Base-by-base conservation (phyloP, 2,113 vertebrate species). In the Spermophilus dauricus region DNA sequence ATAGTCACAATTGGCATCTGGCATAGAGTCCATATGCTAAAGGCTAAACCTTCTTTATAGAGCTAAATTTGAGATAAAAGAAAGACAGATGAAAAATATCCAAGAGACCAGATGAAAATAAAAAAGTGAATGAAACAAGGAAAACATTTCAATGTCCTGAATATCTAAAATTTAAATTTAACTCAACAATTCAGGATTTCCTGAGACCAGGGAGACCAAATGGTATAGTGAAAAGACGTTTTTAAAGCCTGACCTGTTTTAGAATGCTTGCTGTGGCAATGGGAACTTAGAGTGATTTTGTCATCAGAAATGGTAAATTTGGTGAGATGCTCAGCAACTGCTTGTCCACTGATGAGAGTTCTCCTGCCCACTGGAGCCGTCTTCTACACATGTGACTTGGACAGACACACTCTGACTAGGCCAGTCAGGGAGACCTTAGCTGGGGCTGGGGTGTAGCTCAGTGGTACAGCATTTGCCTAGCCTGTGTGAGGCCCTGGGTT, bases 31-130 rank as follows among this genome's bases (percentile, higher is more conserved):
- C 39, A 42, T 42, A 42, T 42, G 39, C 89, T 80, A 97, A n/a
- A 91, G 92, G 95, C 75, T 96, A 42, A 80, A 8, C 16, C 10
- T 96, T 91, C 48, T 65, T 80, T 90, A 39, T 80, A 89, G 77
- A 94, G 75, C 32, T 39, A 77, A 94, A 89, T 84, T 53, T 51
- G 34, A 89, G 51, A 89, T 70, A 69, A 93, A 96, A 88, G 24
- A 45, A 78, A 86, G 61, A 75, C 30, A 34, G 65, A 56, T 24
- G 18, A 48, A 34, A 94, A 69, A 65, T 5, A n/a, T 77, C 26
- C 0, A 1, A 81, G 32, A 70, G 4, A 75, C 8, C 42, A 82
- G n/a, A 84, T 45, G n/a, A 81, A 30, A 81, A 81, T 34, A 83
- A 80, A 76, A 84, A 94, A 37, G 48, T 12, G 8, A 53, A 53